Base-by-base conservation (phyloP, 1,140 invertebrate genomes). In the Heliconius nattereri region DNA sequence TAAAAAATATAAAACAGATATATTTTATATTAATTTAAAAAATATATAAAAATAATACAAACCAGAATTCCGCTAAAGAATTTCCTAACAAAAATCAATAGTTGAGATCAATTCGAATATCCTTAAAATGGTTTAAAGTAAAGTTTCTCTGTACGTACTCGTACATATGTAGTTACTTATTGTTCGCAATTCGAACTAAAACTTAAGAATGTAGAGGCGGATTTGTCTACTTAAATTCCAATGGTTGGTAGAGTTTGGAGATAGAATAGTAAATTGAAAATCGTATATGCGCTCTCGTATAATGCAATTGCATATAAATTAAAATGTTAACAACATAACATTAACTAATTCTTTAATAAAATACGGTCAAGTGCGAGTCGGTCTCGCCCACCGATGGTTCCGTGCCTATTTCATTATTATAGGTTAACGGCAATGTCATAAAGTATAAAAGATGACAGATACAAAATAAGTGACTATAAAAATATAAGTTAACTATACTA, bases 211-310 rank as follows among this genome's bases (percentile, higher is more conserved):
- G 54, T 57, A 57, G 54, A 23, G 20, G n/a, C 71, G 32, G 37
- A 73, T 45, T 73, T 73, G 32, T 45, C 40, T 72, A 35, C 40
- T 73, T 73, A 73, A 40, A 73, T 26, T 73, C 37, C 45, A 26
- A 45, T 49, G 72, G 72, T 45, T 23, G 45, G 35, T 73, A 73
- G 19, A 45, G 37, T n/a, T 73, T 26, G 45, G 45, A 26, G 23
- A 73, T 73, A 73, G 37, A 73, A 32, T 66, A 66, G 23, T 26
- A 26, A 26, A 29, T 66, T 66, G 57, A 26, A 66, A 66, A 66
- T 57, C 6, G 54, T 29, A 66, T 16, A 29, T 66, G 8, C 57
- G 54, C 54, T 57, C 9, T 57, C 9, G 54, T 57, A 9, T 57
- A 23, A 57, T 57, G n/a, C 23, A 57, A 23, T 57, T 57, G 8